phyloP scores from a whole-genome alignment of 2,797 vertebrate species.

The Trematomus bernacchii region DNA sequence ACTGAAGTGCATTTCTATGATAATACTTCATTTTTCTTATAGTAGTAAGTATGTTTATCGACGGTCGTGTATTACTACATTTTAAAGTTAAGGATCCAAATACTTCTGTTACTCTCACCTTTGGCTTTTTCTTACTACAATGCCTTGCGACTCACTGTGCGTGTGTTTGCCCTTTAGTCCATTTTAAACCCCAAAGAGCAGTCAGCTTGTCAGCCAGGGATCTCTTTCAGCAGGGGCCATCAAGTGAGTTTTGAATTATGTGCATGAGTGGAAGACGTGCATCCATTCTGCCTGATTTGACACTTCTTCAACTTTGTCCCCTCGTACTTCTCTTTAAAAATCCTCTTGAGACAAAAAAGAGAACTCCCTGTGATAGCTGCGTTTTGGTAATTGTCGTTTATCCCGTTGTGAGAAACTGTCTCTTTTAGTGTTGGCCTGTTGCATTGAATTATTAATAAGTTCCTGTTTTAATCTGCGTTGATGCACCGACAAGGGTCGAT shows the following conservation, averaged over 20 bases:
- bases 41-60: too few species aligned
- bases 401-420: slow-evolving; percentile 47
- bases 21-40: too few species aligned
- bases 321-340: slow-evolving; percentile 11
- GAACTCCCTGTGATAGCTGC: slow-evolving; percentile 9
- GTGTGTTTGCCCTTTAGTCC: too few species aligned
- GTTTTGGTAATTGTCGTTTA: slow-evolving; percentile 56
- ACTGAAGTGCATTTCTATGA: too few species aligned
- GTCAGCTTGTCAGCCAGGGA: slow-evolving; percentile 38
- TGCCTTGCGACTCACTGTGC: neutral
- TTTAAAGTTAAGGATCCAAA: neutral
- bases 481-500: slow-evolving; percentile 54
- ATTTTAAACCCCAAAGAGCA: slow-evolving; percentile 35
- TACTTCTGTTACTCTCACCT: neutral
- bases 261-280: slow-evolving; percentile 40
- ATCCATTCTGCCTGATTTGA: slow-evolving; percentile 51
- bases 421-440: slow-evolving; percentile 48
- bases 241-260: slow-evolving; percentile 62
- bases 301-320: slow-evolving; percentile 29
- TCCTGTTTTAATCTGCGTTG: slow-evolving; percentile 68
- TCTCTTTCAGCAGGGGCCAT: slow-evolving; percentile 50
- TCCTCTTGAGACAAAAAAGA: slow-evolving; percentile 16
- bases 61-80: neutral
- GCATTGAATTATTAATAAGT: slow-evolving; percentile 74
- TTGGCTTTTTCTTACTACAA: neutral